Evolutionary conservation across 2,888 invertebrate species (phyloP).

Genomic region (Nipponacmea schrenckii): DNA sequence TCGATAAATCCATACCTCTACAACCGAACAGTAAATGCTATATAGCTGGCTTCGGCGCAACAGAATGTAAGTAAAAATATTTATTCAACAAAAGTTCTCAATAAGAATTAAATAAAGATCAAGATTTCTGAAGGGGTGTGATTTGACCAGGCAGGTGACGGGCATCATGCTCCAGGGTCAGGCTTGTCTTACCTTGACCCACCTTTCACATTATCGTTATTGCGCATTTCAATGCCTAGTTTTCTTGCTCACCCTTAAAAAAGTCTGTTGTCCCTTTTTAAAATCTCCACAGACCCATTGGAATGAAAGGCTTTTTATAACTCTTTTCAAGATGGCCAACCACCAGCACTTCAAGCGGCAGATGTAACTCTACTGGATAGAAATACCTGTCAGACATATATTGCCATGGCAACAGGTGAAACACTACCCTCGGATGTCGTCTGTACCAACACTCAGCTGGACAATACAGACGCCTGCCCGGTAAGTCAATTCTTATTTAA

Average conservation of each 20-base stretch:
- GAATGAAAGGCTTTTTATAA: too few species aligned
- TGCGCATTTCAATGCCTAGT: too few species aligned
- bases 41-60: slow-evolving; percentile 27
- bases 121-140: too few species aligned
- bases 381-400: slow-evolving; percentile 4
- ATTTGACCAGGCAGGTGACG: too few species aligned
- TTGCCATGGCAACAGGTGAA: background rate
- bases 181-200: too few species aligned
- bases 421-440: slow-evolving; percentile 20
- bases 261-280: too few species aligned
- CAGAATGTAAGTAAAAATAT: slow-evolving; percentile 1
- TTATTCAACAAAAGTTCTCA: too few species aligned
- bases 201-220: too few species aligned
- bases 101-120: too few species aligned
- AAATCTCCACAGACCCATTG: too few species aligned
- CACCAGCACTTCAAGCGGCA: background rate
- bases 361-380: slow-evolving; percentile 10
- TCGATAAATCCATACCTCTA: slow-evolving; percentile 21
- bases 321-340: background rate
- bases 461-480: slow-evolving; percentile 11
- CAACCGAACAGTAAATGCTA: slow-evolving; percentile 3
- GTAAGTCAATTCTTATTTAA: background rate
- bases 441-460: slow-evolving; percentile 15
- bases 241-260: too few species aligned
- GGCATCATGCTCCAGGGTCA: too few species aligned